Percentiles rank a stretch among this genome's conserved stretches.
Conservation (phyloP, 2,888 invertebrate genomes). For the Antitype chi region DNA sequence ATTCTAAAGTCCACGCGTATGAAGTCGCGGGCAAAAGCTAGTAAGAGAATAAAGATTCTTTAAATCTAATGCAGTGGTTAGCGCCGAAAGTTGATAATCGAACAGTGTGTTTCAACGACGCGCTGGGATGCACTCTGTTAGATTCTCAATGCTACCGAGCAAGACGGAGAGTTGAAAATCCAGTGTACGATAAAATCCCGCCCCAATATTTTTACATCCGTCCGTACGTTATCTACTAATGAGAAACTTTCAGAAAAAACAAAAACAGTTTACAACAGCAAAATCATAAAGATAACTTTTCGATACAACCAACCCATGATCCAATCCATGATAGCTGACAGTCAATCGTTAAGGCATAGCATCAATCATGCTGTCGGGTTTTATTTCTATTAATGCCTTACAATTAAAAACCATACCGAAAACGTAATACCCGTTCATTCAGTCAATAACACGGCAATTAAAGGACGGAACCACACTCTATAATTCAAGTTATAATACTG, state of each 20-base stretch:
- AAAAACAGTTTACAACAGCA: background rate
- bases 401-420: slow-evolving; percentile 4
- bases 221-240: background rate
- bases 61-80: too few relatives aligned
- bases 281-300: background rate
- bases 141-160: too few relatives aligned
- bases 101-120: too few relatives aligned
- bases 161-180: too few relatives aligned
- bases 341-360: background rate
- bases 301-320: too few relatives aligned
- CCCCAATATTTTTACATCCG: too few relatives aligned
- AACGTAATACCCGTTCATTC: slow-evolving; percentile 15
- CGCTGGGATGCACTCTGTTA: too few relatives aligned
- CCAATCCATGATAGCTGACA: background rate
- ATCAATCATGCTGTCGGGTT: background rate
- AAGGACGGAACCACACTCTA: slow-evolving; percentile 39
- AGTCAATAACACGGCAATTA: slow-evolving; percentile 41
- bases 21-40: too few relatives aligned
- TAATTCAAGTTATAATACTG: slow-evolving; percentile 54
- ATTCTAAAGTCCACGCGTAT: too few relatives aligned
- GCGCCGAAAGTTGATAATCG: too few relatives aligned
- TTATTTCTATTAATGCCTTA: background rate
- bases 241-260: background rate
- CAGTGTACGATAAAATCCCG: too few relatives aligned
- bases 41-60: too few relatives aligned